Percentiles rank a stretch among this genome's conserved stretches.
phyloP scores from a whole-genome alignment of 2,113 vertebrate genomes.

The Eurypyga helias region DNA sequence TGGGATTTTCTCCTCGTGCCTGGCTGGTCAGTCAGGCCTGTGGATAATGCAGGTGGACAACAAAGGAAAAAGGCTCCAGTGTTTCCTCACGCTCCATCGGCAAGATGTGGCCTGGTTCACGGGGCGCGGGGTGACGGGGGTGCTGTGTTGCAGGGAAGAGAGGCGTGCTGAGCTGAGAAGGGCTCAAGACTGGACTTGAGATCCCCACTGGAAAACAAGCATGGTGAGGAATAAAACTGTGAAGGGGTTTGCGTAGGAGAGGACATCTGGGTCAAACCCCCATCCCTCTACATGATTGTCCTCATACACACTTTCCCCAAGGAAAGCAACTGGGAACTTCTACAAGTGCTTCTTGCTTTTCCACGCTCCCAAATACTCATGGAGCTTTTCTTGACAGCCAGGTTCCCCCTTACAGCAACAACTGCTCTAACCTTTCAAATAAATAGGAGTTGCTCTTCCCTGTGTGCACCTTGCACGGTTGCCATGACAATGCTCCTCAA shows the following conservation, averaged over 20 bases:
- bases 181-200: background rate
- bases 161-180: background rate
- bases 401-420: background rate
- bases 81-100: background rate
- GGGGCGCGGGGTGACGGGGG: background rate
- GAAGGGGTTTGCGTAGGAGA: background rate
- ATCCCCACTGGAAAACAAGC: background rate
- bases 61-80: background rate
- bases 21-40: background rate
- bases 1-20: background rate
- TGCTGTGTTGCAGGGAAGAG: background rate
- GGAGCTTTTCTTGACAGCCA: background rate
- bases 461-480: conserved; percentile 42
- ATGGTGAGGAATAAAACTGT: background rate
- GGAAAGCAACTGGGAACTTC: background rate
- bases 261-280: background rate
- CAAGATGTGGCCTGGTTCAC: background rate
- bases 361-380: background rate
- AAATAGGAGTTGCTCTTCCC: background rate
- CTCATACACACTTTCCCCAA: background rate
- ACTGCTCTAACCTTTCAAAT: conserved; percentile 61
- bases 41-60: background rate
- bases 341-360: background rate
- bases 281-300: background rate
- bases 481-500: conserved; percentile 69